These are phyloP conservation scores for Helicoverpa armigera DNA, from an alignment of 1,140 invertebrate species.

Conservation along the genomic window DNA sequence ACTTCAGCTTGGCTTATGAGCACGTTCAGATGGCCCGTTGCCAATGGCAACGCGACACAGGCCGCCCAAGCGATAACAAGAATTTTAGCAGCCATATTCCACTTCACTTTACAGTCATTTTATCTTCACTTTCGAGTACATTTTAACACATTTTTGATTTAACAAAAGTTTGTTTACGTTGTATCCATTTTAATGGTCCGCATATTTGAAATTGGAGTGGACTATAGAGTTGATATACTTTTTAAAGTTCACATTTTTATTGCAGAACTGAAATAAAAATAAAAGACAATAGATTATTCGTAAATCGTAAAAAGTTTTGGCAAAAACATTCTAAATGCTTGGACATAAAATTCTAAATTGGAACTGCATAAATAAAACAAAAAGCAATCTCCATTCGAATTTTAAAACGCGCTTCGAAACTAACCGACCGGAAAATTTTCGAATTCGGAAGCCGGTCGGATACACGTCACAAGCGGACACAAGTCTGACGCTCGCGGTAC, in stretches of 20 bases:
- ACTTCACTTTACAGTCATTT: conserved; percentile 76
- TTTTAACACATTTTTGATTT: conserved; percentile 63
- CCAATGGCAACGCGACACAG: conserved; percentile 81
- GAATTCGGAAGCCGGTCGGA: conserved; percentile 61
- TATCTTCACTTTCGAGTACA: conserved; percentile 76
- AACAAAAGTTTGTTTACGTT: conserved; percentile 60
- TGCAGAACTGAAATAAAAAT: background rate
- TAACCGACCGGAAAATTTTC: conserved; percentile 58
- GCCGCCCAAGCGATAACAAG: conserved; percentile 78
- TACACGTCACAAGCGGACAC: conserved; percentile 59
- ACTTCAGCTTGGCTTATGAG: conserved; percentile 93
- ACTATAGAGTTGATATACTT: too few species aligned
- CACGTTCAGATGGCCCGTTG: conserved; percentile 90
- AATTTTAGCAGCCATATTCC: conserved; percentile 74
- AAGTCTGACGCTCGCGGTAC: conserved; percentile 67
- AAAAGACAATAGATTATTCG: background rate
- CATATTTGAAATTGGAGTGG: conserved; percentile 13
- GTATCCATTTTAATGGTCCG: conserved; percentile 67
- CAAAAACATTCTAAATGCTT: background rate
- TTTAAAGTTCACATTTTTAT: conserved; percentile 29
- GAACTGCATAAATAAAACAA: background rate
- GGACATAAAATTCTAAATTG: background rate
- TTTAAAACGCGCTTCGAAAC: conserved; percentile 18
- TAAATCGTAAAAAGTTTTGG: background rate
- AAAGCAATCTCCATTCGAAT: conserved; percentile 43